Percentiles rank a stretch among this genome's conserved stretches.
phyloP scores from a whole-genome alignment of 30 jellyfish, hydroid and myxozoan genomes.

The Aurelia aurita complex sp. Pacific region DNA sequence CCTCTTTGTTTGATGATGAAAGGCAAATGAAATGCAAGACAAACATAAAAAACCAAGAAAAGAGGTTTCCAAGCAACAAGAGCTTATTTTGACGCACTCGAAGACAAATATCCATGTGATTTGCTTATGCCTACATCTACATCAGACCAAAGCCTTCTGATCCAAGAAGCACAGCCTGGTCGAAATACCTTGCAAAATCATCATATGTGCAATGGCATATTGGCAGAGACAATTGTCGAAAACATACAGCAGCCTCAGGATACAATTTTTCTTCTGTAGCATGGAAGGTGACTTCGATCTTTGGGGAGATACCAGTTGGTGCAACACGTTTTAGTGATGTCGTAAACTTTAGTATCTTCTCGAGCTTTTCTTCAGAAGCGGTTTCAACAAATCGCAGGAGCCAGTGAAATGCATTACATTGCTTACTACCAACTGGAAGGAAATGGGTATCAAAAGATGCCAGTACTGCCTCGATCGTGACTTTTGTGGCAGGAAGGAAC shows the following conservation, averaged over 20 bases:
- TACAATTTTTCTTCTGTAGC: not conserved
- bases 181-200: not conserved
- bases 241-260: slow-evolving; percentile 35
- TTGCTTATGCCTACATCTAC: not conserved
- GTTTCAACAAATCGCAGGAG: not conserved
- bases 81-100: no score
- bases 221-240: slow-evolving; percentile 12
- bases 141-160: slow-evolving; percentile 25
- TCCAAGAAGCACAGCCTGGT: slow-evolving; percentile 15
- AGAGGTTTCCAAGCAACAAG: no score
- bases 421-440: not conserved
- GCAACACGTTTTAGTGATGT: slow-evolving; percentile 1
- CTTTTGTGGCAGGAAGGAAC: not conserved
- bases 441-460: not conserved
- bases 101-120: no score
- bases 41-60: no score
- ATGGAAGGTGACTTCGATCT: slow-evolving; percentile 13
- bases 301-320: not conserved
- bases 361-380: slow-evolving; percentile 7
- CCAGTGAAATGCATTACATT: not conserved
- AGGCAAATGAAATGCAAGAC: no score
- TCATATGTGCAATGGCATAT: slow-evolving; percentile 2
- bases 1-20: no score
- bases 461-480: slow-evolving; percentile 1
- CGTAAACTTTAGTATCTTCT: slow-evolving; percentile 10